Evolutionary conservation across 2,113 vertebrate genomes (phyloP).

Genomic region (Telmatochromis sp.): DNA sequence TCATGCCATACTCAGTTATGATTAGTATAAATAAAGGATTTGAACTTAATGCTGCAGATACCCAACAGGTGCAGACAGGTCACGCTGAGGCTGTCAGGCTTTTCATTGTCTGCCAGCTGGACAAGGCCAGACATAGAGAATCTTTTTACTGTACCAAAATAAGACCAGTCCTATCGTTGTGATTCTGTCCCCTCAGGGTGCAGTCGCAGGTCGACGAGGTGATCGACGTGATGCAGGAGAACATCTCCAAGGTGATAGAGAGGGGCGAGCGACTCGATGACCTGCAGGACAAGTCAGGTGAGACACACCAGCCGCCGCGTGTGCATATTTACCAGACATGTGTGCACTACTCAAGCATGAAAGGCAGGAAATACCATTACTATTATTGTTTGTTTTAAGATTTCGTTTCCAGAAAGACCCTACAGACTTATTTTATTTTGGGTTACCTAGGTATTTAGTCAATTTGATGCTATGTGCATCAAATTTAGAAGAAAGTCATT

Average conservation of each 20-base stretch:
- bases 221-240: constrained; percentile 99
- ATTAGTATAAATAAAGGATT: background rate
- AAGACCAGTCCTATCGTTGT: background rate
- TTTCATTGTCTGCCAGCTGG: background rate
- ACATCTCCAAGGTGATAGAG: constrained; percentile 98
- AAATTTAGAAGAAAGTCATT: background rate
- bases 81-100: background rate
- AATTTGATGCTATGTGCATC: background rate
- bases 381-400: background rate
- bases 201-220: constrained; percentile 98
- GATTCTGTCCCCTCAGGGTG: constrained; percentile 73
- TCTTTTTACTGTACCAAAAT: background rate
- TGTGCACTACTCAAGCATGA: background rate
- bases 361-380: background rate
- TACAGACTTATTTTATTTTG: background rate
- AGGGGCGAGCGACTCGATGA: constrained; percentile 94
- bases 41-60: background rate
- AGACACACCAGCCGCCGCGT: background rate
- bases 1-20: background rate
- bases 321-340: background rate
- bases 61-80: background rate
- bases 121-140: background rate
- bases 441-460: background rate
- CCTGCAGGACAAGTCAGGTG: constrained; percentile 98
- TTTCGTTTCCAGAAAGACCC: background rate